Evolutionary conservation across 2,797 vertebrate genomes (phyloP), one percentile per base, ranked within the genome.

Genomic region (Rousettus madagascariensis): DNA sequence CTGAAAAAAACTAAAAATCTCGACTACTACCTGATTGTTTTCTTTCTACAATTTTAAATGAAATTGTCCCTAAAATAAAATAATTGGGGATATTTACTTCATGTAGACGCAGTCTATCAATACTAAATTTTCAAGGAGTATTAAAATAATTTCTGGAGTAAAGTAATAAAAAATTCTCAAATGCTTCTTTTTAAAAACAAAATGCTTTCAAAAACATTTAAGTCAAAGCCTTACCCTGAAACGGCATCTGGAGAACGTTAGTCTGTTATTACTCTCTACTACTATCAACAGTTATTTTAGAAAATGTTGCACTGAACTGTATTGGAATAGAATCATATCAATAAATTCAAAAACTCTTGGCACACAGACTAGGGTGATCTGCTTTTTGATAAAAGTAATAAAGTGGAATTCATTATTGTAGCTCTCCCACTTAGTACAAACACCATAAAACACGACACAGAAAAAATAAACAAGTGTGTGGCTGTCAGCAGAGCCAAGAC

Each of bases 401-500:
- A 57, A 80, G 57, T 80, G 6, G 55, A 91, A 93, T 82, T 94
- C 74, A 92, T 96, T 93, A 74, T 51, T 89, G 59, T 43, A 91
- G 90, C 43, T 93, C 51, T 96, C 86, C 72, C 79, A 86, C 69
- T 95, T 96, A 89, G 80, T 86, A 91, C 57, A 93, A 97, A 95
- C 78, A 97, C 68, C 22, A 4, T 82, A 96, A 94, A 97, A 95
- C 53, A 59, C 3, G 13, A 96, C 79, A 92, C 53, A 93, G 92
- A 92, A 77, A 97, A 96, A 96, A 95, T 90, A 97, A 97, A 90
- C 75, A 94, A 95, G 79, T 86, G 33, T 88, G 59, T 90, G 55
- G 28, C 90, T 94, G 90, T 95, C 86, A 84, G 83, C 33, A 17
- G 51, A 96, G 74, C 90, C 90, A 95, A 97, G 91, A 97, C 69